These are phyloP conservation scores for Coreoperca whiteheadi DNA, from an alignment of 2,113 vertebrate genomes.

Conservation along the genomic window DNA sequence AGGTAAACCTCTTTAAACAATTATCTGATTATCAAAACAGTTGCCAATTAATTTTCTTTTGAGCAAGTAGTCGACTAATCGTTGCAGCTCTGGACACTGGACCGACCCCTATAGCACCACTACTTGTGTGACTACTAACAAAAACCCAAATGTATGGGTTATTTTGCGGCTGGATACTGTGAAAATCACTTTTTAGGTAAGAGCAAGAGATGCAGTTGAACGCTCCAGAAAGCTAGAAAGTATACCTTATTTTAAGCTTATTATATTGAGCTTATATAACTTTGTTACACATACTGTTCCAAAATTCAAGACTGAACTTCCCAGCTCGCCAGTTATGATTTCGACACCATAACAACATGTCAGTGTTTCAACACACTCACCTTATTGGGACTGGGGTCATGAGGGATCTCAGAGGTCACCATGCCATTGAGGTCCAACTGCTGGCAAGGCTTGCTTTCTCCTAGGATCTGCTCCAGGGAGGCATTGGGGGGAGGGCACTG, in stretches of 20 bases:
- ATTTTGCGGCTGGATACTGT: background rate
- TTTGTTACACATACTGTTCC: background rate
- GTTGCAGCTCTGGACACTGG: background rate
- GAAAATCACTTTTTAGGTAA: background rate
- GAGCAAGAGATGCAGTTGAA: too few relatives aligned
- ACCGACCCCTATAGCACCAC: background rate
- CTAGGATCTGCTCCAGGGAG: conserved; percentile 77
- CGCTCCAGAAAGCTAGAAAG: too few relatives aligned
- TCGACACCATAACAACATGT: background rate
- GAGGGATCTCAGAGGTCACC: conserved; percentile 60
- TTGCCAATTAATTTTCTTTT: too few relatives aligned
- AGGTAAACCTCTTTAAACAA: too few relatives aligned
- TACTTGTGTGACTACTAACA: background rate
- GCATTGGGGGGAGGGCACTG: conserved; percentile 71
- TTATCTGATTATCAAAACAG: too few relatives aligned
- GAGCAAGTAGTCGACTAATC: too few relatives aligned
- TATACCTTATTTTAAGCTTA: too few relatives aligned
- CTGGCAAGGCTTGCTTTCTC: conserved; percentile 63
- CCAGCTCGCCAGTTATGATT: background rate
- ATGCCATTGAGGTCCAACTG: conserved; percentile 70
- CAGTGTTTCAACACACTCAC: conserved; percentile 56
- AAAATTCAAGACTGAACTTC: background rate
- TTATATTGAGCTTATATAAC: background rate
- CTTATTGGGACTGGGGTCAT: conserved; percentile 68
- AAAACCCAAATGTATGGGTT: background rate